A percentile compares a stretch with the other conserved stretches of the same genome.
phyloP scores from a whole-genome alignment of 1,140 invertebrate species.

The Caenorhabditis remanei region DNA sequence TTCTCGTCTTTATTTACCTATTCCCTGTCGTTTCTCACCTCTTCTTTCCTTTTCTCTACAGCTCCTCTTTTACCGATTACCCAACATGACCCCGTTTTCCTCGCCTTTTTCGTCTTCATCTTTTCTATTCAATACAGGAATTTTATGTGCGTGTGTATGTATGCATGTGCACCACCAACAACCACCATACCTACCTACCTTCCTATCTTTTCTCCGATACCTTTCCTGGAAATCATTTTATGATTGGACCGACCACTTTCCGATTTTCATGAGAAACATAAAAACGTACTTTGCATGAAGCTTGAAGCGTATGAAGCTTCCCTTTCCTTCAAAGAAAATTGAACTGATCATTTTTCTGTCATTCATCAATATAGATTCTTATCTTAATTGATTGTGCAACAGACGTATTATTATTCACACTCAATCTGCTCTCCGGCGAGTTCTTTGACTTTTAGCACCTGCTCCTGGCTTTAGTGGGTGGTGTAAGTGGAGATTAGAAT shows the following conservation, averaged over 20 bases:
- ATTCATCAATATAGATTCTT: no score
- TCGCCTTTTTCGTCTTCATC: background rate
- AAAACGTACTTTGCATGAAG: no score
- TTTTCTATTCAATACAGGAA: conserved; percentile 29
- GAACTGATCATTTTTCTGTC: no score
- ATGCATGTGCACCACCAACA: background rate
- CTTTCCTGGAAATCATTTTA: background rate
- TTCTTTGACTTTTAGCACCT: background rate
- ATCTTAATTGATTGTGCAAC: background rate
- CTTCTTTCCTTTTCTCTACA: background rate
- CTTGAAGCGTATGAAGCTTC: no score
- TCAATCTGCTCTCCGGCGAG: background rate
- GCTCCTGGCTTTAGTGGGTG: no score
- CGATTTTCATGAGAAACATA: background rate
- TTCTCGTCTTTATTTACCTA: background rate
- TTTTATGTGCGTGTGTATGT: conserved; percentile 17
- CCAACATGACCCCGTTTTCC: conserved; percentile 43
- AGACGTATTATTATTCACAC: background rate
- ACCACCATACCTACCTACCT: background rate
- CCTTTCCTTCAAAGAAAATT: no score
- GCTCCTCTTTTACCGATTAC: conserved; percentile 51
- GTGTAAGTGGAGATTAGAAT: no score
- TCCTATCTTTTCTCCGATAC: conserved; percentile 9
- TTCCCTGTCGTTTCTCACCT: background rate
- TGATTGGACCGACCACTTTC: no score